phyloP scores from a whole-genome alignment of 1,140 invertebrate genomes.

The Drosophila rufa region DNA sequence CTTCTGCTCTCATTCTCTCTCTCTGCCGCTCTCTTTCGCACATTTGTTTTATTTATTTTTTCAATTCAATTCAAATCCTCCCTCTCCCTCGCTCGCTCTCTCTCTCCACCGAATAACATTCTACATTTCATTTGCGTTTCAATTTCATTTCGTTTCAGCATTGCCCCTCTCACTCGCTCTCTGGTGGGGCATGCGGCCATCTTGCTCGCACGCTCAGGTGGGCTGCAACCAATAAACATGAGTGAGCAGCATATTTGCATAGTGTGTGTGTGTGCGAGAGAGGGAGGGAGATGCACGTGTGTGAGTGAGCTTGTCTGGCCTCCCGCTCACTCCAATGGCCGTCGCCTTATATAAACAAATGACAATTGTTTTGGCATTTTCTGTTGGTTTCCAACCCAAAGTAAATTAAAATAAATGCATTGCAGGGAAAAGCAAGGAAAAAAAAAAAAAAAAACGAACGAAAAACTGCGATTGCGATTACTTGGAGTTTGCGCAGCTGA shows the following conservation, averaged over 20 bases:
- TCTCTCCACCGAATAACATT: constrained; percentile 33
- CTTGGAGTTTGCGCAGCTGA: constrained; percentile 75
- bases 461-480: constrained; percentile 27
- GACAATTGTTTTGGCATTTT: constrained; percentile 84
- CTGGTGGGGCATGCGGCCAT: constrained; percentile 12
- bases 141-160: constrained; percentile 81
- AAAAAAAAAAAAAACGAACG: constrained; percentile 51
- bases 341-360: constrained; percentile 82
- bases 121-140: constrained; percentile 77
- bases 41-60: constrained; percentile 82
- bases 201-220: constrained; percentile 59
- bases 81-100: constrained; percentile 56
- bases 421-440: constrained; percentile 32
- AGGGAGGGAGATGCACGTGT: constrained; percentile 30
- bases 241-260: constrained; percentile 80
- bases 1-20: constrained; percentile 9
- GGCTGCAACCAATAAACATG: constrained; percentile 84
- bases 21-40: constrained; percentile 11
- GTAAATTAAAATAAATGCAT: constrained; percentile 84
- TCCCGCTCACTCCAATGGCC: constrained; percentile 67
- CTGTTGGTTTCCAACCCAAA: constrained; percentile 62
- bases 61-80: constrained; percentile 71
- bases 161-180: constrained; percentile 39
- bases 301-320: constrained; percentile 45
- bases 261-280: constrained; percentile 40